These are phyloP conservation scores for Epistrophe grossulariae DNA, from an alignment of 2,888 invertebrate genomes.

Conservation along the genomic window DNA sequence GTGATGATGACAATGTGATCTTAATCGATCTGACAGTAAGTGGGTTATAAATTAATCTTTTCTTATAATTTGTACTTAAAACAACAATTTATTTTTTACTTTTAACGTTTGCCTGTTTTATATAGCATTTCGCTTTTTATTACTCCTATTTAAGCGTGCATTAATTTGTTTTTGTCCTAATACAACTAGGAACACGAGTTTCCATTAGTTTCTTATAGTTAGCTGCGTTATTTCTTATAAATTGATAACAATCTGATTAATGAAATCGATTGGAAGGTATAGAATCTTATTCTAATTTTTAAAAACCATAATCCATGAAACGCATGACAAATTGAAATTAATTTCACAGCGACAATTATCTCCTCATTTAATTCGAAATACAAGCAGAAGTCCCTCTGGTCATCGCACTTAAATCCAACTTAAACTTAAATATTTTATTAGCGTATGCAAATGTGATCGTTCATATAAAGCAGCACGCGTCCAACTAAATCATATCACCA, in stretches of 20 bases:
- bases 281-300: background rate
- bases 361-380: conserved; percentile 15
- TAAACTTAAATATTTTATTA: conserved; percentile 59
- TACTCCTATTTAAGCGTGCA: no score
- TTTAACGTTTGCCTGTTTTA: no score
- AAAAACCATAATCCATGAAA: conserved; percentile 6
- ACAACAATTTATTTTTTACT: no score
- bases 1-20: no score
- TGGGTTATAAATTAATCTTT: no score
- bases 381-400: conserved; percentile 32
- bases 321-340: conserved; percentile 29
- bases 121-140: no score
- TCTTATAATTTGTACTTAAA: no score
- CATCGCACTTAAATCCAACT: conserved; percentile 23
- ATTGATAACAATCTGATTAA: conserved; percentile 4
- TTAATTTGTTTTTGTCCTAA: no score
- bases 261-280: background rate
- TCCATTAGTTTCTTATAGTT: background rate
- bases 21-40: no score
- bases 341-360: conserved; percentile 41
- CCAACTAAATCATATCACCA: conserved; percentile 72
- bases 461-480: conserved; percentile 73
- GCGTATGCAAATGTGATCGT: conserved; percentile 64
- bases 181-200: no score
- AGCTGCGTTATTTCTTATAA: background rate